These are phyloP conservation scores for Benthosema pterotum DNA, from an alignment of 2,797 vertebrate species.

Conservation along the genomic window DNA sequence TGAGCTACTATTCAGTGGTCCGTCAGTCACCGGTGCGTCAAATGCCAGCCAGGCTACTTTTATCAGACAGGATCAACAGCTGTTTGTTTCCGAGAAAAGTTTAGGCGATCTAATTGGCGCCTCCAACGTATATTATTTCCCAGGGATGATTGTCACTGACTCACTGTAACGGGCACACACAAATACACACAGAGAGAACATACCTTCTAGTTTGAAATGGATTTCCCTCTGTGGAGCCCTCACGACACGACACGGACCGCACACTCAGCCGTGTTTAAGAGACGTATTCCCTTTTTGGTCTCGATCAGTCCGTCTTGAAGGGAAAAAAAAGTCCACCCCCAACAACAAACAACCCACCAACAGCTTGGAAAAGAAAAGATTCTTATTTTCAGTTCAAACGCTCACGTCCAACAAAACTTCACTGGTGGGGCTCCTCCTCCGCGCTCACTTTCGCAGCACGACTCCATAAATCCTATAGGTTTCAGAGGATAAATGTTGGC, in stretches of 20 bases:
- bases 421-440: not conserved
- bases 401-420: constrained; percentile 3
- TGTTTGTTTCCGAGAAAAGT: no score
- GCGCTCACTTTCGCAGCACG: not conserved
- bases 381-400: not conserved
- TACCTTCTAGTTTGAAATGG: not conserved
- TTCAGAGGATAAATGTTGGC: not conserved
- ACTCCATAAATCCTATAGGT: not conserved
- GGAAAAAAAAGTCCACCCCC: not conserved
- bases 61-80: no score
- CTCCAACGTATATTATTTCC: no score
- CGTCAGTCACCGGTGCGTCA: no score
- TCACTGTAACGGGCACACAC: no score
- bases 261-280: not conserved
- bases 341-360: not conserved
- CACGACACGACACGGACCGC: not conserved
- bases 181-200: not conserved
- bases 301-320: not conserved
- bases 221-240: not conserved
- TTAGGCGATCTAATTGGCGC: no score
- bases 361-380: not conserved
- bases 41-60: no score
- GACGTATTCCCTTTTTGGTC: not conserved
- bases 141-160: no score
- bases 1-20: no score